Evolutionary conservation across 2,797 vertebrate genomes (phyloP).

Genomic region (Bufotes viridis): DNA sequence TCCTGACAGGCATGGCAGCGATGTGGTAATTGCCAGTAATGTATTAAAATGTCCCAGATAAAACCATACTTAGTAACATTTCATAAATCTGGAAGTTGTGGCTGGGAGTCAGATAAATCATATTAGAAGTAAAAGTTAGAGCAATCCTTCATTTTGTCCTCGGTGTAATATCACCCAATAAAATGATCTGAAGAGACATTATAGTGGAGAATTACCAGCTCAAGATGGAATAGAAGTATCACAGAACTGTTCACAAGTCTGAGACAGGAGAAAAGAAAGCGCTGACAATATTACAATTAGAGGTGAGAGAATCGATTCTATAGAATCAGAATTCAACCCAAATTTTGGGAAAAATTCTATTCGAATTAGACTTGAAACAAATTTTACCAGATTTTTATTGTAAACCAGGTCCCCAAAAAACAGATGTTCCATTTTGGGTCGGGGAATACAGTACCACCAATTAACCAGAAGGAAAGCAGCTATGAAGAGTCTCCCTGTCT

Average conservation of each 20-base stretch:
- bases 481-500: no score
- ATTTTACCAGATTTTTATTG: no score
- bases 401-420: no score
- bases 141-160: conserved; percentile 6
- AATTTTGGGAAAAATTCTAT: no score
- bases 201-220: not conserved
- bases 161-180: not conserved
- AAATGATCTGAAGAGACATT: not conserved
- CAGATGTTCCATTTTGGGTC: not conserved
- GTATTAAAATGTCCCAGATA: conserved; percentile 83
- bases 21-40: conserved; percentile 99
- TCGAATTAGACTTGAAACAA: no score
- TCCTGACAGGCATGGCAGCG: conserved; percentile 99
- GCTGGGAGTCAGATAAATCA: not conserved
- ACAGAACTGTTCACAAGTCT: not conserved
- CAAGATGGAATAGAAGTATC: not conserved
- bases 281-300: not conserved
- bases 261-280: not conserved
- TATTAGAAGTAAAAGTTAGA: conserved; percentile 2
- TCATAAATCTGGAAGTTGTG: conserved; percentile 48
- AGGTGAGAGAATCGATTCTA: no score
- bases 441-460: no score
- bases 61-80: conserved; percentile 55
- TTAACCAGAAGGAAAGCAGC: no score
- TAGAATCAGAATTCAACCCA: no score